These are phyloP conservation scores for Brachionus paranguensis DNA, from an alignment of 1,140 invertebrate species.

Conservation along the genomic window DNA sequence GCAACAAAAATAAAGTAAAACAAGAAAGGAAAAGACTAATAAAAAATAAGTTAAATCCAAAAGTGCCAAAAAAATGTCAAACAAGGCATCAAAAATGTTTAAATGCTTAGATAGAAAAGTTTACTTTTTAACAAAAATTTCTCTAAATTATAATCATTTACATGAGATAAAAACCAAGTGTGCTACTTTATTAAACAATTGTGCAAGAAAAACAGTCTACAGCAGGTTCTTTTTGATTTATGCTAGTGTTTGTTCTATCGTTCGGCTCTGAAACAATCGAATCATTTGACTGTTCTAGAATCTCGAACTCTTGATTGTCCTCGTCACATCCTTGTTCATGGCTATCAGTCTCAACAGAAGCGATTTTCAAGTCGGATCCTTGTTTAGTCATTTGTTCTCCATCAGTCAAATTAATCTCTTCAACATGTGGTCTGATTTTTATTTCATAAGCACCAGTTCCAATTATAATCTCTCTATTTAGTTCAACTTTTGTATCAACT, in stretches of 20 bases:
- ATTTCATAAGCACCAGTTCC: background rate
- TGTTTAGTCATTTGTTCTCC: background rate
- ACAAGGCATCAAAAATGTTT: background rate
- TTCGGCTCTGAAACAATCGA: background rate
- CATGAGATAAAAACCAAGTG: background rate
- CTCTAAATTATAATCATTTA: conserved; percentile 7
- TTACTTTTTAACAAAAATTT: background rate
- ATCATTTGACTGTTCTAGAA: background rate
- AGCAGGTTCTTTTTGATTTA: background rate
- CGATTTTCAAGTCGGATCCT: background rate
- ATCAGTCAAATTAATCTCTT: conserved; percentile 13
- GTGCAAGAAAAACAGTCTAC: conserved; percentile 21
- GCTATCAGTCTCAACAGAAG: background rate
- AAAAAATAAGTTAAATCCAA: background rate
- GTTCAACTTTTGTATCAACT: background rate
- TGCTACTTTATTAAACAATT: background rate
- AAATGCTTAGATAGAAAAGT: background rate
- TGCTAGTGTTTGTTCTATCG: background rate
- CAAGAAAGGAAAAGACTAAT: background rate
- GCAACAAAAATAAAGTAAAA: background rate
- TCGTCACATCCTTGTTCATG: background rate
- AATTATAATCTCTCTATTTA: background rate
- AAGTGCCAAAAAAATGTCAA: background rate
- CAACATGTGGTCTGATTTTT: background rate
- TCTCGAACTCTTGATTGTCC: background rate